Percentiles rank a stretch among this genome's conserved stretches.
Conservation (phyloP, 1,140 invertebrate species). For the Cydia fagiglandana region DNA sequence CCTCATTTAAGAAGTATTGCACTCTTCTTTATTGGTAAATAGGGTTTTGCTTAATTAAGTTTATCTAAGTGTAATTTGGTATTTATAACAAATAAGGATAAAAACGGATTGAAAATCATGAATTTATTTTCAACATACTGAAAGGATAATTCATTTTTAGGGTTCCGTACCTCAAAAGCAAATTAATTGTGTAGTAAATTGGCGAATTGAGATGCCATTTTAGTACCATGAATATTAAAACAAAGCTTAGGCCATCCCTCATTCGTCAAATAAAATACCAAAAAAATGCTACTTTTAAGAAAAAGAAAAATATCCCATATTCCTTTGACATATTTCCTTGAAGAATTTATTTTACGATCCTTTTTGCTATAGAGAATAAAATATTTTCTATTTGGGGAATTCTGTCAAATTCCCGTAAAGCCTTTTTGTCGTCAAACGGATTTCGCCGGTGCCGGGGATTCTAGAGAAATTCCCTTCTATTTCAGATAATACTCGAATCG, state of each 20-base stretch:
- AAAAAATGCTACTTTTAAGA: not conserved
- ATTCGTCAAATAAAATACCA: slow-evolving; percentile 1
- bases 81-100: no score
- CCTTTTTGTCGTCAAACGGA: slow-evolving; percentile 39
- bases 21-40: not conserved
- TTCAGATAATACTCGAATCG: slow-evolving; percentile 21
- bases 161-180: no score
- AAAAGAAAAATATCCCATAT: slow-evolving; percentile 13
- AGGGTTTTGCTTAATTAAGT: not conserved
- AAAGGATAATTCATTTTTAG: no score
- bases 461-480: slow-evolving; percentile 37
- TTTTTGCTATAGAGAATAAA: slow-evolving; percentile 28
- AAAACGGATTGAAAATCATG: no score
- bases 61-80: no score
- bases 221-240: no score
- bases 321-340: no score
- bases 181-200: no score
- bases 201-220: no score
- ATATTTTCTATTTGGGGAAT: slow-evolving; percentile 28
- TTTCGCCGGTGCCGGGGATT: slow-evolving; percentile 35
- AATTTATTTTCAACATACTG: no score
- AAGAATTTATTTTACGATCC: slow-evolving; percentile 30
- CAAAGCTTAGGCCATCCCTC: not conserved
- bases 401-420: slow-evolving; percentile 28
- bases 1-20: slow-evolving; percentile 6